Conservation (phyloP, 1,140 invertebrate genomes). For the Colletes gigas region DNA sequence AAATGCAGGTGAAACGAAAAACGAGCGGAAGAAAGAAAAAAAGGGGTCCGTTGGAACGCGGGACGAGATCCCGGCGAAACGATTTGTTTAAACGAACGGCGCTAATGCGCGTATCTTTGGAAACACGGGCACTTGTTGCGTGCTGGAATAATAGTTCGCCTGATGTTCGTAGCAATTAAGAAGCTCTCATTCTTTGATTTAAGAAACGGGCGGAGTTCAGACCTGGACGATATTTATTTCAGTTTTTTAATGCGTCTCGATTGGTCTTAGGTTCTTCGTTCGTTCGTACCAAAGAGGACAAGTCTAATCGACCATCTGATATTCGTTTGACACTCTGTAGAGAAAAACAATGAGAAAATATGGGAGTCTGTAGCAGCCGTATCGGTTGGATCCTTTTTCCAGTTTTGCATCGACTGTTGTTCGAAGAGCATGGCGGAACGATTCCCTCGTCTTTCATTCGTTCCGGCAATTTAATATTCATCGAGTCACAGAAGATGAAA, state of each 20-base stretch:
- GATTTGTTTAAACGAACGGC: constrained; percentile 1
- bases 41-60: too few relatives aligned
- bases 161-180: too few relatives aligned
- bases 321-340: too few relatives aligned
- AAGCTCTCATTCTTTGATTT: too few relatives aligned
- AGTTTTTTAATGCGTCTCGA: too few relatives aligned
- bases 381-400: background rate
- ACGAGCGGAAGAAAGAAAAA: constrained; percentile 1
- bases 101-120: background rate
- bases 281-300: too few relatives aligned
- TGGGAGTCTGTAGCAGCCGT: background rate
- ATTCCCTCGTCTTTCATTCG: background rate
- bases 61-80: background rate
- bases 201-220: too few relatives aligned
- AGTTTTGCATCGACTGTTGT: background rate
- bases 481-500: background rate
- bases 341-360: too few relatives aligned
- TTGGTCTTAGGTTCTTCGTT: too few relatives aligned
- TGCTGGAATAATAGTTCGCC: too few relatives aligned
- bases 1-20: constrained; percentile 9
- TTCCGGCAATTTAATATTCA: constrained; percentile 15
- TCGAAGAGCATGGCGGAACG: background rate
- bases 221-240: too few relatives aligned
- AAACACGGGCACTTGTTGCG: background rate
- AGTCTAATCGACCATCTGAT: too few relatives aligned